These are phyloP conservation scores for Kradibia gibbosae DNA, from an alignment of 1,140 invertebrate genomes.

Conservation along the genomic window DNA sequence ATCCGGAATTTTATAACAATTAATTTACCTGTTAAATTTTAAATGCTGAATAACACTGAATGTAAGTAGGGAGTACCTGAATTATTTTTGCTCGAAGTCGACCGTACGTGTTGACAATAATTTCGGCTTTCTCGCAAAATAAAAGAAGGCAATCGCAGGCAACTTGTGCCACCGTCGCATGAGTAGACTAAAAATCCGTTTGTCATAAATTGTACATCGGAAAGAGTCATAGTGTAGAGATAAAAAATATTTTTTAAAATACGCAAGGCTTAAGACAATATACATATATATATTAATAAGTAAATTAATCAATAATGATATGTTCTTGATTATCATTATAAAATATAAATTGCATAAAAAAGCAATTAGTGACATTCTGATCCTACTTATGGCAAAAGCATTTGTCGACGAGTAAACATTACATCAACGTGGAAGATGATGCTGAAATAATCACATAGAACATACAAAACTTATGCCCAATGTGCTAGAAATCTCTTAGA, in stretches of 20 bases:
- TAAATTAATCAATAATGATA: conserved; percentile 29
- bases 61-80: conserved; percentile 74
- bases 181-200: conserved; percentile 78
- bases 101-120: conserved; percentile 83
- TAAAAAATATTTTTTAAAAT: neutral
- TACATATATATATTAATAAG: conserved; percentile 12
- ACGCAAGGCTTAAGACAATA: neutral
- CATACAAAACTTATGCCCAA: conserved; percentile 58
- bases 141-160: conserved; percentile 88
- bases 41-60: neutral
- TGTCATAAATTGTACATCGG: conserved; percentile 21
- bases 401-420: conserved; percentile 46
- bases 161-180: conserved; percentile 88
- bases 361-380: conserved; percentile 16
- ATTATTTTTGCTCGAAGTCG: conserved; percentile 84
- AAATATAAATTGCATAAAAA: conserved; percentile 18
- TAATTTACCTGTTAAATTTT: conserved; percentile 16
- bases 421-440: conserved; percentile 51
- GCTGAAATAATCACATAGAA: conserved; percentile 41
- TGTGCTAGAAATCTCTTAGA: conserved; percentile 57
- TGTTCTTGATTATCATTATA: conserved; percentile 36
- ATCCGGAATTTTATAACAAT: conserved; percentile 34
- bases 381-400: conserved; percentile 36
- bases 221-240: neutral
- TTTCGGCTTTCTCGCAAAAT: conserved; percentile 85